Conservation (phyloP, 2,888 invertebrate genomes). For the Ennomos fuscantarius region DNA sequence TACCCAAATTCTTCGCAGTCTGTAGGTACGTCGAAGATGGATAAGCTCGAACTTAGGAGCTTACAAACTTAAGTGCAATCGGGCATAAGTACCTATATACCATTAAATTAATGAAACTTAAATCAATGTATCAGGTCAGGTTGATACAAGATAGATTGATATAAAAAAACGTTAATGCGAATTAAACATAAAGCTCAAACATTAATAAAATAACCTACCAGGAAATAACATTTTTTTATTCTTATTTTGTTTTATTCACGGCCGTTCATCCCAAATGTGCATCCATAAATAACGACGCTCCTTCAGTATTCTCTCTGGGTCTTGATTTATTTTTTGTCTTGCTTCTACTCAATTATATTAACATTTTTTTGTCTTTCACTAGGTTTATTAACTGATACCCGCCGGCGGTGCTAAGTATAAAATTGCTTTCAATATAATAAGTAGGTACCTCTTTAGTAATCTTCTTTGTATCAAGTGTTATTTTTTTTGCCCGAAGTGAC, state of each 20-base stretch:
- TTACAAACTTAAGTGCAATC: no score
- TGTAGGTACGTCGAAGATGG: no score
- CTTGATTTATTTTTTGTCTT: constrained; percentile 68
- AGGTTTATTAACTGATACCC: constrained; percentile 75
- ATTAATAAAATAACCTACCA: constrained; percentile 69
- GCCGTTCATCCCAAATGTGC: constrained; percentile 82
- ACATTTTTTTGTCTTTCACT: constrained; percentile 62
- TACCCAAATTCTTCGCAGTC: no score
- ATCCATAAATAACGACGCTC: constrained; percentile 80
- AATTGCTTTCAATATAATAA: background rate
- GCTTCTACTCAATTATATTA: constrained; percentile 51
- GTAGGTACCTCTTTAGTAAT: no score
- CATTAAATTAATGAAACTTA: no score
- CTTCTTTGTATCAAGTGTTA: no score
- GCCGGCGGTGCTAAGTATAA: constrained; percentile 49
- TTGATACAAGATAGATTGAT: no score
- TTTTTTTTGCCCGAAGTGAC: no score
- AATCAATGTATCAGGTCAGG: no score
- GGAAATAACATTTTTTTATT: constrained; percentile 53
- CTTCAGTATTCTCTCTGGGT: constrained; percentile 73
- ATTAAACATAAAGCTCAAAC: constrained; percentile 40
- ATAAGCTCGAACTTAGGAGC: no score
- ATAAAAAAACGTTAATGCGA: constrained; percentile 26
- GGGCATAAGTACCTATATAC: no score
- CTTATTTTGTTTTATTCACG: constrained; percentile 66